Base-by-base conservation (phyloP, 2,113 vertebrate genomes). In the Tragulus kanchil region DNA sequence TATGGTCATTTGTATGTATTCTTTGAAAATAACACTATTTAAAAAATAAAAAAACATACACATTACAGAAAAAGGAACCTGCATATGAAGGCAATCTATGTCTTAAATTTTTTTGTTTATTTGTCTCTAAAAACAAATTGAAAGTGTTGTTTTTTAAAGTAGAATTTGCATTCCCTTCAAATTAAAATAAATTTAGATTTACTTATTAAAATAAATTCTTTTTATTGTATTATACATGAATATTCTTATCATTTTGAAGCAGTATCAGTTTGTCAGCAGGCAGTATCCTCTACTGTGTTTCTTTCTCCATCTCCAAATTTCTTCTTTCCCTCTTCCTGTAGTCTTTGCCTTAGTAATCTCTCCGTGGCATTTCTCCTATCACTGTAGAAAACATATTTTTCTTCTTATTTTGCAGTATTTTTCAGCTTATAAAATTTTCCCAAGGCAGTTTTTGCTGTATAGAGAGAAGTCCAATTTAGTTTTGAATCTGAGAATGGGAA, bases 401-500 rank as follows among this genome's bases (percentile, higher is more conserved):
- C 58, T 42, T 79, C 26, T 87, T 78, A 92, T 21, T 89, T 83
- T 54, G n/a, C n/a, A 78, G 42, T 73, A 78, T 84, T 97, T 97
- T 94, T 90, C 26, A 81, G 42, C 81, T 91, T 85, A 82, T 61
- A 95, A 90, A 75, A 95, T 58, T 83, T 94, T 62, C 82, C 54
- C 36, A 79, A 62, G n/a, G 26, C 81, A 86, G 26, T 73, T 95
- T 94, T 94, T 79, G 48, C 65, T 86, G 1, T 59, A 19, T 23
- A 58, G 3, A 93, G 11, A 83, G 56, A 86, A 78, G 11, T 28
- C 50, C 19, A 56, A 61, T 82, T 79, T 77, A 89, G 17, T 92
- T 97, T 54, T 96, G 75, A 82, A 85, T 92, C 31, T 92, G 48
- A 87, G 45, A 75, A 62, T 75, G 67, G 65, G n/a, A 96, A 90